Conservation (phyloP, 2,888 invertebrate genomes). For the Furcula furcula region DNA sequence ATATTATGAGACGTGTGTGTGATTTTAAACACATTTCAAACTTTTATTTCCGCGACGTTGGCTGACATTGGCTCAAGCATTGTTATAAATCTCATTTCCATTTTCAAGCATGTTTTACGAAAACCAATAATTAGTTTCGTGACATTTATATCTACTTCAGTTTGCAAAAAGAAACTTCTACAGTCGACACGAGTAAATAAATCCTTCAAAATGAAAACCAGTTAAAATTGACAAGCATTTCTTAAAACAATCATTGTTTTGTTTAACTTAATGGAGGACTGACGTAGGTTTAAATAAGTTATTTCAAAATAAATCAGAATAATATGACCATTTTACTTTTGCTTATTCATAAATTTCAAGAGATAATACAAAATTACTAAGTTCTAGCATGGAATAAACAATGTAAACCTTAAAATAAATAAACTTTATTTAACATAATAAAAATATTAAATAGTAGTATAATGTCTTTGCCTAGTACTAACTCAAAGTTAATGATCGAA, state of each 20-base stretch:
- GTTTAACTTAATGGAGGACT: slow-evolving; percentile 3
- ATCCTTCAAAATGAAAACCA: slow-evolving; percentile 42
- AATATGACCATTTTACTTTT: no score
- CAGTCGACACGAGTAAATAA: slow-evolving; percentile 37
- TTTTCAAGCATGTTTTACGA: slow-evolving; percentile 22
- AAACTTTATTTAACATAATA: no score
- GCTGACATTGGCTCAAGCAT: slow-evolving; percentile 21
- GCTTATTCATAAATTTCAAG: no score
- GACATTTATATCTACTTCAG: slow-evolving; percentile 34
- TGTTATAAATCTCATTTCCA: slow-evolving; percentile 37
- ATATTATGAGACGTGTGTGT: background rate
- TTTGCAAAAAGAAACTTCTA: slow-evolving; percentile 20
- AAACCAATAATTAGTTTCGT: slow-evolving; percentile 36
- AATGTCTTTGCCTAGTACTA: no score
- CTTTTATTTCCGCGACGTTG: slow-evolving; percentile 10
- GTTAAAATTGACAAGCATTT: slow-evolving; percentile 31
- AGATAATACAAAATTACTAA: no score
- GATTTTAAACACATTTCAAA: background rate
- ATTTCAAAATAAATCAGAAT: no score
- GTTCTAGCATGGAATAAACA: no score
- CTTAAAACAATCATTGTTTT: slow-evolving; percentile 30
- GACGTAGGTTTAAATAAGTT: no score
- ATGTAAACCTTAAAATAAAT: no score
- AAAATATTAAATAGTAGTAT: no score
- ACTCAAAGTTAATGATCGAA: no score